Percentiles rank a stretch among this genome's conserved stretches.
phyloP scores from a whole-genome alignment of 2,797 vertebrate species.

The Gymnothorax javanicus region DNA sequence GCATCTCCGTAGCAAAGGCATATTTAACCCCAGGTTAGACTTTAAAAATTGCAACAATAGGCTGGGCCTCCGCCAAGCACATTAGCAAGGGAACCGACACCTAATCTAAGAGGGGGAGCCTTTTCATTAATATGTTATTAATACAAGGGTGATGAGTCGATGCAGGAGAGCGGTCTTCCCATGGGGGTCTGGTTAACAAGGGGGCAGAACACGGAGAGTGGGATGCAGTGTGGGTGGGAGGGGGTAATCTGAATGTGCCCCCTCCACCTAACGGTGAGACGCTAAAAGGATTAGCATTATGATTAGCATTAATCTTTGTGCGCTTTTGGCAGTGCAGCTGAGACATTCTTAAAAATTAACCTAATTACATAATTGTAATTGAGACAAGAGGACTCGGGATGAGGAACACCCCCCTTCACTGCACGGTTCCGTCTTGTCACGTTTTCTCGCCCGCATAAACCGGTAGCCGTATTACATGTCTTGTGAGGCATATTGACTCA shows the following conservation, averaged over 20 bases:
- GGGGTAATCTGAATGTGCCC: conserved; percentile 57
- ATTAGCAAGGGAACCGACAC: conserved; percentile 72
- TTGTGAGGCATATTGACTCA: neutral
- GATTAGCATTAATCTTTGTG: neutral
- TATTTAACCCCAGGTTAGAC: conserved; percentile 51
- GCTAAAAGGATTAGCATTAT: neutral
- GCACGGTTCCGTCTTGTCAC: neutral
- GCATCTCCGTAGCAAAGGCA: conserved; percentile 1
- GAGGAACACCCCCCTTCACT: neutral
- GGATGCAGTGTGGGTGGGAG: conserved; percentile 51
- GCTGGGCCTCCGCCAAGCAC: conserved; percentile 70
- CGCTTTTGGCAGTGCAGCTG: neutral
- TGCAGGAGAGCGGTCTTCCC: conserved; percentile 67
- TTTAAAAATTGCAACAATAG: conserved; percentile 67
- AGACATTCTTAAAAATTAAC: neutral
- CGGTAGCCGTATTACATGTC: neutral
- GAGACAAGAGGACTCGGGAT: neutral
- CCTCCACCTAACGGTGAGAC: conserved; percentile 26
- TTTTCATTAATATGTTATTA: conserved; percentile 78
- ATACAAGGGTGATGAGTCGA: conserved; percentile 71
- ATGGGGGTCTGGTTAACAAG: conserved; percentile 69
- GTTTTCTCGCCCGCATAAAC: conserved; percentile 19
- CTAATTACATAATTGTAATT: conserved; percentile 18
- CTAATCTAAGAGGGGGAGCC: conserved; percentile 72
- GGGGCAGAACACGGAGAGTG: conserved; percentile 63